phyloP scores from a whole-genome alignment of 2,113 vertebrate species.

The Onychorhynchus coronatus region DNA sequence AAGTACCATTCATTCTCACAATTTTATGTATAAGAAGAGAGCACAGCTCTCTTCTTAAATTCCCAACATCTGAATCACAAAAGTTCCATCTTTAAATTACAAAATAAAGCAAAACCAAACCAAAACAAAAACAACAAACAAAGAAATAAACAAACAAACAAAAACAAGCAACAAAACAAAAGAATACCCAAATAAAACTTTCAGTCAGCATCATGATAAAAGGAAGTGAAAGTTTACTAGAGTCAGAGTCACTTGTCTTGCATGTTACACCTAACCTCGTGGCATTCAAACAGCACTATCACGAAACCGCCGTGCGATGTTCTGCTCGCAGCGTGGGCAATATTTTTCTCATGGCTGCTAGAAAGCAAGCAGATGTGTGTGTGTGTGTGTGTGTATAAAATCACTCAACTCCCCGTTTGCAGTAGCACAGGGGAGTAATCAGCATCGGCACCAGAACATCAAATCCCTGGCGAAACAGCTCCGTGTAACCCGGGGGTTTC shows the following conservation, averaged over 20 bases:
- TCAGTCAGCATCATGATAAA: background rate
- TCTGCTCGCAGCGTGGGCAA: accelerated
- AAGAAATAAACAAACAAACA: background rate
- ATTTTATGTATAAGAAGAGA: accelerated
- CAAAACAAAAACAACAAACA: background rate
- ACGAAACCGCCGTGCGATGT: accelerated
- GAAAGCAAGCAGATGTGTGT: background rate
- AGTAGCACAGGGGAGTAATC: background rate
- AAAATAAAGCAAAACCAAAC: background rate
- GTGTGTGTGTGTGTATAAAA: accelerated
- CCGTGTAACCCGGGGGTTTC: accelerated
- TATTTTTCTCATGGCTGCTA: accelerated
- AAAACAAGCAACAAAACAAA: background rate
- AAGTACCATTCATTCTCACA: background rate
- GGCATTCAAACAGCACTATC: background rate
- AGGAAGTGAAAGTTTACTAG: background rate
- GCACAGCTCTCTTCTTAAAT: background rate
- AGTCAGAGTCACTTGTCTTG: background rate
- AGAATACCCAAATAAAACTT: background rate
- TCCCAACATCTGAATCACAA: background rate
- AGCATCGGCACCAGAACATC: background rate
- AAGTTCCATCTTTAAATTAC: accelerated
- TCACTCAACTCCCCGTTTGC: background rate
- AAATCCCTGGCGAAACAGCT: accelerated
- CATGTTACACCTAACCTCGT: accelerated